These are phyloP conservation scores for Dicerorhinus sumatrensis DNA, from an alignment of 2,113 vertebrate genomes.

Conservation along the genomic window DNA sequence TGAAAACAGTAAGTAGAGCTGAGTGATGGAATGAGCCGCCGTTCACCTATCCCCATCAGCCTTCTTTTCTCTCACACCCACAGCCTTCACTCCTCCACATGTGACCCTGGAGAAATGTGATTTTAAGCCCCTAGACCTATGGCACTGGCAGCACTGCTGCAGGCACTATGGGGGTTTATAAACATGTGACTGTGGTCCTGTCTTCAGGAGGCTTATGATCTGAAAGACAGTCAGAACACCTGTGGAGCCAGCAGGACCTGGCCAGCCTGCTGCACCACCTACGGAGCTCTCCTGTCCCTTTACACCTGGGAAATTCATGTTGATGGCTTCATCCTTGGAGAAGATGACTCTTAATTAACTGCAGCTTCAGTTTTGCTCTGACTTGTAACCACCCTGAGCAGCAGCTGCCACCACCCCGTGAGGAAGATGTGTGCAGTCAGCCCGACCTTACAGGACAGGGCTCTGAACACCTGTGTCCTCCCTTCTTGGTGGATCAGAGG, in stretches of 20 bases:
- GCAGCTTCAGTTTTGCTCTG: background rate
- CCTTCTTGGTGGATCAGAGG: background rate
- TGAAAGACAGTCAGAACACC: background rate
- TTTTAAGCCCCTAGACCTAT: background rate
- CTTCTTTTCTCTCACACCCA: no score
- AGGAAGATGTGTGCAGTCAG: background rate
- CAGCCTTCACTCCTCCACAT: accelerated
- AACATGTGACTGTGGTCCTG: no score
- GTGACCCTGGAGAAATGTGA: background rate
- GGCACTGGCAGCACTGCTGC: accelerated
- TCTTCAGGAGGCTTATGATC: background rate
- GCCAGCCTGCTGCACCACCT: background rate
- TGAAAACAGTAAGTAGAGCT: background rate
- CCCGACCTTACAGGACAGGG: background rate
- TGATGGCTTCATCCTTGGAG: background rate
- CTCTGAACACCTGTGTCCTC: background rate
- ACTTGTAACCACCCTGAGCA: background rate
- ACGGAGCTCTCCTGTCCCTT: background rate
- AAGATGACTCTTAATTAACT: accelerated
- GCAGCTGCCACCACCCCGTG: background rate
- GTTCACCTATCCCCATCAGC: accelerated
- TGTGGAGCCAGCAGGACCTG: background rate
- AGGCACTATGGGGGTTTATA: background rate
- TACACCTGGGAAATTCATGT: background rate
- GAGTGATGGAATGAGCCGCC: accelerated